Percentiles rank a stretch among this genome's conserved stretches.
phyloP scores from a whole-genome alignment of 2,113 vertebrate genomes.

The pig (Sus scrofa) region DNA sequence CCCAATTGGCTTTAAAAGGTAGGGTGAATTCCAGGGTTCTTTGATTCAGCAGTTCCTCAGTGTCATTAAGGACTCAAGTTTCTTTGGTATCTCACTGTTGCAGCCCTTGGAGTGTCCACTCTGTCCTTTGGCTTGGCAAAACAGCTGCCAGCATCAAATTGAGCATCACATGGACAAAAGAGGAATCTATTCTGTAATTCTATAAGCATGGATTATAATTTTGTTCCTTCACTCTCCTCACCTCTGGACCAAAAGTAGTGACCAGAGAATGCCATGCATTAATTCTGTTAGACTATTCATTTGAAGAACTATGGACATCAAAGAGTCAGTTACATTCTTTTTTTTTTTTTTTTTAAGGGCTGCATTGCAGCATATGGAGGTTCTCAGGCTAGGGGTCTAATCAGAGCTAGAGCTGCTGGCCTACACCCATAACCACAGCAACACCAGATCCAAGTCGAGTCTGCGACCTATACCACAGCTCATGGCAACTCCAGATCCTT shows the following conservation, averaged over 20 bases:
- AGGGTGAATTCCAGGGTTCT: neutral
- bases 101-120: neutral
- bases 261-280: neutral
- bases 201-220: neutral
- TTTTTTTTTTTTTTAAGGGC: too few species aligned
- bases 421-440: too few species aligned
- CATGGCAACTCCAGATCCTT: too few species aligned
- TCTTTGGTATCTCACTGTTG: neutral
- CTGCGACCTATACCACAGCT: too few species aligned
- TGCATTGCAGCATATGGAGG: too few species aligned
- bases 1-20: neutral
- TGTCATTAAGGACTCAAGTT: neutral
- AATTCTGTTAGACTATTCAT: neutral
- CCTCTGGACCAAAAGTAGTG: neutral
- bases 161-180: constrained; percentile 5
- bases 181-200: neutral
- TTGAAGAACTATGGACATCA: neutral
- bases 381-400: too few species aligned
- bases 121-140: constrained; percentile 37
- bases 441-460: too few species aligned
- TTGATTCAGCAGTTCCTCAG: neutral
- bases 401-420: too few species aligned
- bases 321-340: neutral
- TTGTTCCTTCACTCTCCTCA: neutral
- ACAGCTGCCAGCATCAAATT: constrained; percentile 1